phyloP scores from a whole-genome alignment of 2,888 invertebrate genomes.

The Troides aeacus region DNA sequence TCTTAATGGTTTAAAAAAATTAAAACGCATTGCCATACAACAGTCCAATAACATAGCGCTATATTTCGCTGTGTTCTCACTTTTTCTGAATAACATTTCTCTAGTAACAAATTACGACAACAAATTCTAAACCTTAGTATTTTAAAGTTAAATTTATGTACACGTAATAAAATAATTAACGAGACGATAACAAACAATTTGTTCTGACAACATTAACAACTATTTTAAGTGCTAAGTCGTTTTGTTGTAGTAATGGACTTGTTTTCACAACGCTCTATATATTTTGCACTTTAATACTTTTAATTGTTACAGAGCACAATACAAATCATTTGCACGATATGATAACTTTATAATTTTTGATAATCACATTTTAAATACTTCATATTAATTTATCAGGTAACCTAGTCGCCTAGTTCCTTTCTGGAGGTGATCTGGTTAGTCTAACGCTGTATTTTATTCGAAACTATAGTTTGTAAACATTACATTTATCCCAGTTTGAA shows the following conservation, averaged over 20 bases:
- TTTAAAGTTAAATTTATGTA: not conserved
- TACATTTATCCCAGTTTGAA: too few species aligned
- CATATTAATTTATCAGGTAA: too few species aligned
- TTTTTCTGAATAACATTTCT: too few species aligned
- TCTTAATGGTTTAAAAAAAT: too few species aligned
- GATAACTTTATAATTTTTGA: not conserved
- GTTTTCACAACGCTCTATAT: not conserved
- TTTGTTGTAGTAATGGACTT: slow-evolving; percentile 1
- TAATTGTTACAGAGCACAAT: not conserved
- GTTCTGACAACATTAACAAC: slow-evolving; percentile 7
- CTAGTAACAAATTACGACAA: not conserved
- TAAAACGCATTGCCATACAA: too few species aligned
- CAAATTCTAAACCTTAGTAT: not conserved
- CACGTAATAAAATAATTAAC: slow-evolving; percentile 13
- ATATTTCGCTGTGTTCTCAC: too few species aligned
- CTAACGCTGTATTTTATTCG: too few species aligned
- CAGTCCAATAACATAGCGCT: too few species aligned
- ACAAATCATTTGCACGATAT: not conserved
- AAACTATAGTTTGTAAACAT: too few species aligned
- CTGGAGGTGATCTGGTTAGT: too few species aligned
- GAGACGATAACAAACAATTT: slow-evolving; percentile 22
- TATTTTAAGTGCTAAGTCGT: slow-evolving; percentile 6
- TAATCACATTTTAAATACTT: too few species aligned
- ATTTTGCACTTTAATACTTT: not conserved
- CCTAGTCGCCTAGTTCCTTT: too few species aligned